These are phyloP conservation scores for Catotricha subobsoleta DNA, from an alignment of 2,888 invertebrate genomes.

Conservation along the genomic window DNA sequence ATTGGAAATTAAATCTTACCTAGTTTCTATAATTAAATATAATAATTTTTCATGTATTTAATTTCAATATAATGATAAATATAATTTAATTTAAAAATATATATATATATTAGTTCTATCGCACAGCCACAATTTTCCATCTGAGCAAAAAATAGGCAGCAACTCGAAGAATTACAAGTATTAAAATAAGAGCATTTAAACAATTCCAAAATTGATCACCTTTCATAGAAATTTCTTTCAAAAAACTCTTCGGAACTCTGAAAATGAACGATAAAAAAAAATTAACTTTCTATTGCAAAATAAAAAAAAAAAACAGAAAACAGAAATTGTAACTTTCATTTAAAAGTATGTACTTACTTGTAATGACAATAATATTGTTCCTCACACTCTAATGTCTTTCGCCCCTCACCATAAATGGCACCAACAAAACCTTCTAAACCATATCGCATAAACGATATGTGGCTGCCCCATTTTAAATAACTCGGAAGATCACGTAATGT, in stretches of 20 bases:
- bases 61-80: too few species aligned
- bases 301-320: not conserved
- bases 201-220: conserved; percentile 74
- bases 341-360: conserved; percentile 33
- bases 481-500: conserved; percentile 67
- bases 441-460: conserved; percentile 78
- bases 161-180: conserved; percentile 45
- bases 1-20: too few species aligned
- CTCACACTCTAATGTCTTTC: conserved; percentile 58
- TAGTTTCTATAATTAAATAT: too few species aligned
- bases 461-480: conserved; percentile 81
- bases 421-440: conserved; percentile 74
- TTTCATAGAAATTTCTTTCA: conserved; percentile 62
- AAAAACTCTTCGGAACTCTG: conserved; percentile 60
- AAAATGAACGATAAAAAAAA: conserved; percentile 9
- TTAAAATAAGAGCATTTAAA: conserved; percentile 48
- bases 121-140: conserved; percentile 45
- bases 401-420: conserved; percentile 65
- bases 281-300: not conserved
- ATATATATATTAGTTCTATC: conserved; percentile 14
- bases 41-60: too few species aligned
- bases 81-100: too few species aligned
- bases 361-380: conserved; percentile 64
- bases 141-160: conserved; percentile 55
- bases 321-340: not conserved